A percentile compares a stretch with the other conserved stretches of the same genome.
Conservation (phyloP, 1,140 invertebrate species). For the Eriocheir sinensis region DNA sequence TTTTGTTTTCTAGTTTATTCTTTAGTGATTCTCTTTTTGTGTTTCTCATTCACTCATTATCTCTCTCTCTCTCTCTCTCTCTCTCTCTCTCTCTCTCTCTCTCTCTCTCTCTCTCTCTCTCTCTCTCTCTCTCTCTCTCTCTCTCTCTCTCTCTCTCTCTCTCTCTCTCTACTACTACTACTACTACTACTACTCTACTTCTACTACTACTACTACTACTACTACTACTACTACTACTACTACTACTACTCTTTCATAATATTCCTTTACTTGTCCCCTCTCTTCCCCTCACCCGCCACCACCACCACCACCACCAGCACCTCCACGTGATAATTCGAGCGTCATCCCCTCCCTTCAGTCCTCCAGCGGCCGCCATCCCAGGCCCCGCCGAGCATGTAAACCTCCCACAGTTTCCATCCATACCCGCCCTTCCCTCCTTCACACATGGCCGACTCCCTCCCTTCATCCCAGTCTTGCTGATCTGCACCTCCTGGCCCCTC, state of each 20-base stretch:
- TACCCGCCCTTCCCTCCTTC: conserved; percentile 1
- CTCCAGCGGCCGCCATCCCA: neutral
- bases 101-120: too few species aligned
- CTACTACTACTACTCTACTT: too few species aligned
- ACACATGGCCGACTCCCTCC: neutral
- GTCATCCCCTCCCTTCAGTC: neutral
- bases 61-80: neutral
- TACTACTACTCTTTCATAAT: too few species aligned
- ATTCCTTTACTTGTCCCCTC: neutral
- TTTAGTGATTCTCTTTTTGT: neutral
- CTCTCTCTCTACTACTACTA: too few species aligned
- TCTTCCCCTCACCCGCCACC: neutral
- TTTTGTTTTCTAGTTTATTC: too few species aligned
- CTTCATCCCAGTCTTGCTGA: neutral
- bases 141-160: too few species aligned
- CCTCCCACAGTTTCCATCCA: neutral
- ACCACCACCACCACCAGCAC: neutral
- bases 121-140: too few species aligned
- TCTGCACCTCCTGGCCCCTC: too few species aligned
- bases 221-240: too few species aligned
- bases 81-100: too few species aligned
- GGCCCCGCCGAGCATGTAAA: conserved; percentile 1
- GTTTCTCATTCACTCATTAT: neutral
- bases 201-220: too few species aligned
- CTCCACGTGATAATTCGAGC: neutral